Evolutionary conservation across 2,888 invertebrate genomes (phyloP).

Genomic region (Pseudococcus jackbeardsleyi): DNA sequence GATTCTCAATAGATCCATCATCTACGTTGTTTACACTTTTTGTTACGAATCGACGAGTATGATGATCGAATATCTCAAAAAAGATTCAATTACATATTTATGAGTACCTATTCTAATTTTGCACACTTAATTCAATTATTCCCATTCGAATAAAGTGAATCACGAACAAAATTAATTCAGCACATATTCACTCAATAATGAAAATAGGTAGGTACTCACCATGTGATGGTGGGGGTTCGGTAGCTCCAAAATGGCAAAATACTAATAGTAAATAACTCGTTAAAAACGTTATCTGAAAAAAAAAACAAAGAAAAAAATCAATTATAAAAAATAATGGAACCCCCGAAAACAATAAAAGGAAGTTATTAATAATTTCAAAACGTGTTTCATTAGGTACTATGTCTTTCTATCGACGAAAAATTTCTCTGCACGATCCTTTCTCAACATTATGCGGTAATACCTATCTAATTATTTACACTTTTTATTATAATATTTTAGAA

Average conservation of each 20-base stretch:
- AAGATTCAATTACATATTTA: too few species aligned
- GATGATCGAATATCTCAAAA: too few species aligned
- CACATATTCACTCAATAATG: not conserved
- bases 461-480: constrained; percentile 28
- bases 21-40: too few species aligned
- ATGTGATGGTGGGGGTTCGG: constrained; percentile 63
- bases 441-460: constrained; percentile 1
- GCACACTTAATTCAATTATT: too few species aligned
- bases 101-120: too few species aligned
- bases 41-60: too few species aligned
- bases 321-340: not conserved
- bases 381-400: not conserved
- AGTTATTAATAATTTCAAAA: not conserved
- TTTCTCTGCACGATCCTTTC: constrained; percentile 22
- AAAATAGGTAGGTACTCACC: constrained; percentile 35
- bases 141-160: too few species aligned
- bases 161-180: too few species aligned
- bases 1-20: too few species aligned
- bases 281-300: constrained; percentile 53
- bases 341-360: not conserved
- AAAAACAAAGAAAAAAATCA: not conserved
- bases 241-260: constrained; percentile 62
- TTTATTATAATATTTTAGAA: not conserved
- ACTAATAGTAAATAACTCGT: constrained; percentile 54
- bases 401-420: not conserved